Evolutionary conservation across 2,888 invertebrate species (phyloP).

Genomic region (Abscondita cerata): DNA sequence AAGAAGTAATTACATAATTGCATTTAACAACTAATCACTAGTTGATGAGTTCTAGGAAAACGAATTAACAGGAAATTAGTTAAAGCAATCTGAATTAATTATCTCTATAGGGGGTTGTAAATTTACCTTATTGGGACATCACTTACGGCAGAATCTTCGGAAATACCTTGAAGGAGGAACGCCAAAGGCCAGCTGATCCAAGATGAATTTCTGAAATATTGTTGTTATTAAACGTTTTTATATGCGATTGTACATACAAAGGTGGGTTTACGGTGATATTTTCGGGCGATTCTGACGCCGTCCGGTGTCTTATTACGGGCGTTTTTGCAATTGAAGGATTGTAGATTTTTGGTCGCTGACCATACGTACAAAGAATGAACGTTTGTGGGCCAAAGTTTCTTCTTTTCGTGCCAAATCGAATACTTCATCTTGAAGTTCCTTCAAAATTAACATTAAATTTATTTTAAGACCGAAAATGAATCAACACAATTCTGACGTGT

Average conservation of each 20-base stretch:
- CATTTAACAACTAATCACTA: not conserved
- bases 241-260: constrained; percentile 53
- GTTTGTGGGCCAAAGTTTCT: constrained; percentile 85
- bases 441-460: constrained; percentile 24
- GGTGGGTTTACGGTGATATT: constrained; percentile 58
- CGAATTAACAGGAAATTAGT: too few species aligned
- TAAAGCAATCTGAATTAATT: not conserved
- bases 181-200: constrained; percentile 95
- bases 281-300: constrained; percentile 59
- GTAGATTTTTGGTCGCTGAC: constrained; percentile 95
- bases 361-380: constrained; percentile 97
- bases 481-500: not conserved
- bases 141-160: constrained; percentile 68
- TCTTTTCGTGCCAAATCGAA: constrained; percentile 79
- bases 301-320: constrained; percentile 65
- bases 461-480: too few species aligned
- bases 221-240: not conserved
- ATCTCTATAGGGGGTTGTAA: not conserved
- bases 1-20: constrained; percentile 8
- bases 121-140: constrained; percentile 81
- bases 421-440: constrained; percentile 73
- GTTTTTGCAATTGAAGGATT: constrained; percentile 88
- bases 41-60: not conserved
- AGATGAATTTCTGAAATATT: constrained; percentile 69
- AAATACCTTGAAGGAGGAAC: constrained; percentile 83